Evolutionary conservation across 2,888 invertebrate species (phyloP).

Genomic region (Leptogaster cylindrica): DNA sequence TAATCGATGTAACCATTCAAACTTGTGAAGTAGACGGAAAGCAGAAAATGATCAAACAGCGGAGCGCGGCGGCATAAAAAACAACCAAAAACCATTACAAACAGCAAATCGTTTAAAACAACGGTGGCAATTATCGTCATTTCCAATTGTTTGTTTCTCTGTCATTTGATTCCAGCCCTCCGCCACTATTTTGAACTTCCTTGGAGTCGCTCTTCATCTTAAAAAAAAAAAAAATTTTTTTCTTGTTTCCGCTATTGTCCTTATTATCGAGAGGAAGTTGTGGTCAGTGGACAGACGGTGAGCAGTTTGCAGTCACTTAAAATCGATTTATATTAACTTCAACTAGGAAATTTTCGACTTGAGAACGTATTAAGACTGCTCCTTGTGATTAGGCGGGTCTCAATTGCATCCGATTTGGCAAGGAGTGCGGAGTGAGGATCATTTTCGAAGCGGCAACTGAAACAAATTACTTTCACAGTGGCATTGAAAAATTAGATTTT

Average conservation of each 20-base stretch:
- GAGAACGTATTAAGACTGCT: not conserved
- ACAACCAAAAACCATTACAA: slow-evolving; percentile 19
- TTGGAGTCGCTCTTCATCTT: slow-evolving; percentile 3
- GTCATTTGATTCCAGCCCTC: slow-evolving; percentile 18
- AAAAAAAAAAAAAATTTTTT: too few species aligned
- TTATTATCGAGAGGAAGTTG: slow-evolving; percentile 19
- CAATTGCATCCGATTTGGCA: not conserved
- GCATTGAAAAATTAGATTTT: slow-evolving; percentile 19
- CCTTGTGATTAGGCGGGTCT: slow-evolving; percentile 4
- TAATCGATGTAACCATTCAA: not conserved
- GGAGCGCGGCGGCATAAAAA: slow-evolving; percentile 6
- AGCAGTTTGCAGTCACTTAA: slow-evolving; percentile 10
- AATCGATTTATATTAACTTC: slow-evolving; percentile 1
- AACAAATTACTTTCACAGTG: not conserved
- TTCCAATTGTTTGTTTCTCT: slow-evolving; percentile 27
- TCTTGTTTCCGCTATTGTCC: not conserved
- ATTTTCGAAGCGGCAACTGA: not conserved
- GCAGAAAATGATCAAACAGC: not conserved
- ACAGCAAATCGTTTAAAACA: slow-evolving; percentile 23
- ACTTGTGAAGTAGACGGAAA: slow-evolving; percentile 26
- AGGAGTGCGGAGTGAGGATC: not conserved
- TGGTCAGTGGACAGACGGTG: slow-evolving; percentile 25
- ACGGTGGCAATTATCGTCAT: slow-evolving; percentile 19
- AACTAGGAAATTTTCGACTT: not conserved
- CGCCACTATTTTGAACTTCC: slow-evolving; percentile 16